A percentile compares a stretch with the other conserved stretches of the same genome.
These are phyloP conservation scores for Melanostoma scalare DNA, from an alignment of 2,888 invertebrate genomes.

Conservation along the genomic window DNA sequence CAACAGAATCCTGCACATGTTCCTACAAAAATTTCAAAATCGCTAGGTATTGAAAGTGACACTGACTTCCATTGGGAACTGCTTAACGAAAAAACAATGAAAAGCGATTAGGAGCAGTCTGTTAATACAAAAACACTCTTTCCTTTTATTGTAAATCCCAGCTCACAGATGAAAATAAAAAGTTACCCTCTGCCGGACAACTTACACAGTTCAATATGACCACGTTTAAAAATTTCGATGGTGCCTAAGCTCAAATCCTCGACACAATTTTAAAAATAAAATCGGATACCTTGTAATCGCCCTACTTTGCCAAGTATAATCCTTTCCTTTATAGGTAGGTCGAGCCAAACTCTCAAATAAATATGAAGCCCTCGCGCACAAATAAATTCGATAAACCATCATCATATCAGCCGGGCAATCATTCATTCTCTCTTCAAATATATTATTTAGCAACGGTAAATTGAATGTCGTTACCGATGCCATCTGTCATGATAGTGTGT, in stretches of 20 bases:
- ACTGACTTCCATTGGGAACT: no score
- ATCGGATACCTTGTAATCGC: conserved; percentile 15
- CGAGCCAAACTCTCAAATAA: conserved; percentile 14
- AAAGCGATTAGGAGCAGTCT: no score
- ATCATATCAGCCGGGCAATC: conserved; percentile 65
- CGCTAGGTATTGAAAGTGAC: no score
- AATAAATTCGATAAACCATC: conserved; percentile 67
- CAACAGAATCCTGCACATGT: no score
- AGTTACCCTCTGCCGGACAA: neutral
- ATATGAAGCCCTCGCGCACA: conserved; percentile 10
- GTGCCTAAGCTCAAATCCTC: conserved; percentile 16
- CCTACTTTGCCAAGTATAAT: conserved; percentile 26
- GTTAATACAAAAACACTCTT: no score
- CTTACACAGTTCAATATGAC: neutral
- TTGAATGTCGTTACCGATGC: conserved; percentile 73
- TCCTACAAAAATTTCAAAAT: no score
- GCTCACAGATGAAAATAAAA: neutral
- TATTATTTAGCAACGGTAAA: conserved; percentile 72
- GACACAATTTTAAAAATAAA: neutral
- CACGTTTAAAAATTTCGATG: neutral
- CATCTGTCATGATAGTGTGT: conserved; percentile 73
- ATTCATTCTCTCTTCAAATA: conserved; percentile 69
- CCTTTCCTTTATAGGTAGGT: neutral
- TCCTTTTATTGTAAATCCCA: no score
- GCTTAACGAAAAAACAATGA: no score